These are phyloP conservation scores for Drosophila simulans DNA, from an alignment of 1,140 invertebrate species.

Conservation along the genomic window DNA sequence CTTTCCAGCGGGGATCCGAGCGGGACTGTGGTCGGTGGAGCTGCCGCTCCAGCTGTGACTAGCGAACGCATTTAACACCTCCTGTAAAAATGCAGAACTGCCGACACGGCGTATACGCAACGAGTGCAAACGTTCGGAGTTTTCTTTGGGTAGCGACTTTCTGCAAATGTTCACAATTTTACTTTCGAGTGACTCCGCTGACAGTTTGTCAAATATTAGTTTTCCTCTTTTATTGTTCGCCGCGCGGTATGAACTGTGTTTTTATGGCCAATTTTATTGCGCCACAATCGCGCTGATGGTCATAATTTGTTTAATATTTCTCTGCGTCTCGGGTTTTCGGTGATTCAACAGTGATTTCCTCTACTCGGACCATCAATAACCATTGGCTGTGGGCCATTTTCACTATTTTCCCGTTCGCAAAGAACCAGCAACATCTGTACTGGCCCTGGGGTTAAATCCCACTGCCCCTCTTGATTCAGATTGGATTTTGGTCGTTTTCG, in stretches of 20 bases:
- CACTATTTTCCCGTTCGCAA: slow-evolving; percentile 6
- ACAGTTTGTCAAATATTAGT: slow-evolving; percentile 60
- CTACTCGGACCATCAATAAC: slow-evolving; percentile 47
- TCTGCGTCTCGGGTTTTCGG: slow-evolving; percentile 32
- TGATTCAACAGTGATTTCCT: slow-evolving; percentile 46
- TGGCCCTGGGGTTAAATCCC: slow-evolving; percentile 44
- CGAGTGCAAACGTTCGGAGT: slow-evolving; percentile 2
- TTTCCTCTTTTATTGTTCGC: slow-evolving; percentile 43
- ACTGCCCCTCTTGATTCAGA: slow-evolving; percentile 11
- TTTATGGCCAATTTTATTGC: slow-evolving; percentile 71
- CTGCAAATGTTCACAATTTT: slow-evolving; percentile 55
- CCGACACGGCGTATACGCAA: slow-evolving; percentile 63
- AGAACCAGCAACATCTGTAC: slow-evolving; percentile 59
- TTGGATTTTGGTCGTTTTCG: slow-evolving; percentile 34
- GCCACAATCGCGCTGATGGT: slow-evolving; percentile 32
- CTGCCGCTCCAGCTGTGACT: slow-evolving; percentile 49
- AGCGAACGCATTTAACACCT: slow-evolving; percentile 72
- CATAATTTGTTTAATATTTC: slow-evolving; percentile 47
- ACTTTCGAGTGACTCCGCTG: slow-evolving; percentile 41
- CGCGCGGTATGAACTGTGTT: slow-evolving; percentile 25
- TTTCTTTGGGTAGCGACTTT: slow-evolving; percentile 15
- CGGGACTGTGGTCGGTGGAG: slow-evolving; percentile 20
- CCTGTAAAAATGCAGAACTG: slow-evolving; percentile 31
- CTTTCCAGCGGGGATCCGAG: slow-evolving; percentile 18
- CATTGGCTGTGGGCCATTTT: slow-evolving; percentile 53